Percentiles rank a stretch among this genome's conserved stretches.
These are phyloP conservation scores for Schizopygopsis malacanthus DNA, from an alignment of 2,797 vertebrate genomes.

Conservation along the genomic window DNA sequence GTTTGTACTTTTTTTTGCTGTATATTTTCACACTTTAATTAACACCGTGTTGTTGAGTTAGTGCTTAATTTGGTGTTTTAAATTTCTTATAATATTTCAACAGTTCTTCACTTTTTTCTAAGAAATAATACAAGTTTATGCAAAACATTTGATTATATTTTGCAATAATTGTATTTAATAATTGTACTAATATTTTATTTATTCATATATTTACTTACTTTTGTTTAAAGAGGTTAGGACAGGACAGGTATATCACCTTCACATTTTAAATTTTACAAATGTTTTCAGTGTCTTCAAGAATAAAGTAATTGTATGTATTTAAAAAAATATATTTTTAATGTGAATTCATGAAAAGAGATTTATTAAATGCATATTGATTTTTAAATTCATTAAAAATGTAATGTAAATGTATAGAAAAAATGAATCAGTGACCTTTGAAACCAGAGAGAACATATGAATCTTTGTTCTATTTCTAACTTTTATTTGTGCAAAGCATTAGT, in stretches of 20 bases:
- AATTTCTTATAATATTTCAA: neutral
- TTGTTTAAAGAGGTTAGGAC: neutral
- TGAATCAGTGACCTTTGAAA: neutral
- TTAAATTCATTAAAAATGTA: neutral
- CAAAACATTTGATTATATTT: neutral
- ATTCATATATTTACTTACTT: too few species aligned
- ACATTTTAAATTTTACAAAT: too few species aligned
- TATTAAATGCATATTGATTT: neutral
- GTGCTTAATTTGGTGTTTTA: neutral
- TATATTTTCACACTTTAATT: neutral
- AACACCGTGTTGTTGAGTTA: neutral
- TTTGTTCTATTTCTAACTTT: slow-evolving; percentile 52
- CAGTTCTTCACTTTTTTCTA: neutral
- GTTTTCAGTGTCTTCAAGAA: too few species aligned
- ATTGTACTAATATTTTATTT: too few species aligned
- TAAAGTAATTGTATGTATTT: too few species aligned
- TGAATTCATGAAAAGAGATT: too few species aligned
- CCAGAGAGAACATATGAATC: neutral
- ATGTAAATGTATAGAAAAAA: neutral
- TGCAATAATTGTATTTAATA: neutral
- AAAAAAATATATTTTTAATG: too few species aligned
- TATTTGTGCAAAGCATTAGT: slow-evolving; percentile 31
- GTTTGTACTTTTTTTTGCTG: neutral
- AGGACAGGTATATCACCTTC: neutral
- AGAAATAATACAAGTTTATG: neutral